A percentile compares a stretch with the other conserved stretches of the same genome.
Conservation (phyloP, 2,113 vertebrate genomes). For the Donacobius atricapilla region DNA sequence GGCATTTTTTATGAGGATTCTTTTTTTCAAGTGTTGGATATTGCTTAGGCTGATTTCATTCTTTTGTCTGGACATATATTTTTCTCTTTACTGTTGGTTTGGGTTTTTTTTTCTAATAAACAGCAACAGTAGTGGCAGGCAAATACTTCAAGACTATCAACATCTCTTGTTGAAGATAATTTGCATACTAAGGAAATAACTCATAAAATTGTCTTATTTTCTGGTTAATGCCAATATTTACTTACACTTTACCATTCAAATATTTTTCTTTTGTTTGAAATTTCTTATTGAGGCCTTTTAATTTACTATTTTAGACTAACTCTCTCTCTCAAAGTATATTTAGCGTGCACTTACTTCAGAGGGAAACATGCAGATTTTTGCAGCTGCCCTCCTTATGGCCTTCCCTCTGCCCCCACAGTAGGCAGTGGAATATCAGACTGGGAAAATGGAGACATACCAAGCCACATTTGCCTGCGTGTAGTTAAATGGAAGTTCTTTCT, state of each 20-base stretch:
- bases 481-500: background rate
- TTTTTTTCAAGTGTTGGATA: background rate
- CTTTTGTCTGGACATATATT: background rate
- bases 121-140: background rate
- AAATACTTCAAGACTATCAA: background rate
- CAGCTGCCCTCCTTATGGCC: conserved; percentile 61
- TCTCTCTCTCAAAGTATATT: conserved; percentile 35
- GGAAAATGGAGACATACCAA: conserved; percentile 38
- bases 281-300: conserved; percentile 37
- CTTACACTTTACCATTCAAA: background rate
- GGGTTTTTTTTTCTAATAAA: background rate
- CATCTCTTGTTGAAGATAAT: background rate
- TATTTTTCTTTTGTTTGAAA: conserved; percentile 43
- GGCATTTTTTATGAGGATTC: rapidly evolving
- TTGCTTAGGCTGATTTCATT: background rate
- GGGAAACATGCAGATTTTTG: conserved; percentile 60
- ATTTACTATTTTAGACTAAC: conserved; percentile 43
- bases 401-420: conserved; percentile 63
- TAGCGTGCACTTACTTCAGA: conserved; percentile 45
- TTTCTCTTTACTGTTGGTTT: background rate
- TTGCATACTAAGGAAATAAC: background rate
- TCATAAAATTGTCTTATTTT: background rate
- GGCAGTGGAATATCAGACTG: conserved; percentile 36
- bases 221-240: background rate
- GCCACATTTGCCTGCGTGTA: background rate